These are phyloP conservation scores for Saimiri boliviensis DNA, from an alignment of 2,113 vertebrate species.

Conservation along the genomic window DNA sequence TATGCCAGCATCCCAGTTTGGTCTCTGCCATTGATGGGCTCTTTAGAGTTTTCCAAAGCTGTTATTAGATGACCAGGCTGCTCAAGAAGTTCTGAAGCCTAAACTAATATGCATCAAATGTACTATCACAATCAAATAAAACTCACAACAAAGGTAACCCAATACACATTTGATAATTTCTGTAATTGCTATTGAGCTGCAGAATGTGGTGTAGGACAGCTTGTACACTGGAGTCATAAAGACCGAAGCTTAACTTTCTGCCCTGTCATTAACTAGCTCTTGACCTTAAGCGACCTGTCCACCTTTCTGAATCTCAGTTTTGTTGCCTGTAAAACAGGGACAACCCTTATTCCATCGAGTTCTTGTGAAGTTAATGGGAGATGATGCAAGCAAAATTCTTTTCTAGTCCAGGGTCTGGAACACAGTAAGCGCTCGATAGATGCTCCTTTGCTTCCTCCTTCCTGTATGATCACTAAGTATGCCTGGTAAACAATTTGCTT, in stretches of 20 bases:
- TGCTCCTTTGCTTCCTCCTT: too few relatives aligned
- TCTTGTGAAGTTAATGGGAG: neutral
- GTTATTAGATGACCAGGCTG: neutral
- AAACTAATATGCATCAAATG: fast-evolving
- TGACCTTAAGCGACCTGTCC: neutral
- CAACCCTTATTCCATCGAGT: fast-evolving
- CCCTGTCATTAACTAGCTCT: neutral
- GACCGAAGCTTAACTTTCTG: neutral
- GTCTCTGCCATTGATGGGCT: neutral
- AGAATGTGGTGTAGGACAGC: neutral
- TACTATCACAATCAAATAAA: neutral
- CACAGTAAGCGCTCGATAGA: neutral
- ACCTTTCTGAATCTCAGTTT: neutral
- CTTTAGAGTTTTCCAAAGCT: neutral
- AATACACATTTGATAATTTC: neutral
- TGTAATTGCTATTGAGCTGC: neutral
- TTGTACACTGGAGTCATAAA: neutral
- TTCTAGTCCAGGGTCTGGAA: neutral
- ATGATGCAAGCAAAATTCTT: fast-evolving
- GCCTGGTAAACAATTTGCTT: neutral
- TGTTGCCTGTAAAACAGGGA: neutral
- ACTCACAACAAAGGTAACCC: neutral
- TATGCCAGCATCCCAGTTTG: fast-evolving
- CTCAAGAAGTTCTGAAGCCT: neutral
- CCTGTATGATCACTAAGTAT: neutral